These are phyloP conservation scores for Rhodophaea formosa DNA, from an alignment of 2,888 invertebrate species.

Conservation along the genomic window DNA sequence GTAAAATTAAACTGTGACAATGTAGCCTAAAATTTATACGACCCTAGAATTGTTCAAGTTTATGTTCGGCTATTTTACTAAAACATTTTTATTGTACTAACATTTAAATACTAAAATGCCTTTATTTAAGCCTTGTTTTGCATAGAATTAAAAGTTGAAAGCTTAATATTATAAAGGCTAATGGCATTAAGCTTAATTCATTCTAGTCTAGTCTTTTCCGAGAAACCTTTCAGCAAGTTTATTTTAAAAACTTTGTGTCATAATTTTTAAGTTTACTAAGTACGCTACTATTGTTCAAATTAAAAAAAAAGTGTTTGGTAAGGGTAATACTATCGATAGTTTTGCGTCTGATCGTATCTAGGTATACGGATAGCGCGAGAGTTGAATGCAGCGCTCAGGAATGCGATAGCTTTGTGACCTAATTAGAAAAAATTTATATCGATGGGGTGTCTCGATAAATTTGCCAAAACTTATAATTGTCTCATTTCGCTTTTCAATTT, in stretches of 20 bases:
- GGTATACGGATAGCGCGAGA: no score
- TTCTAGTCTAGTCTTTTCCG: neutral
- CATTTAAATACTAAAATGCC: neutral
- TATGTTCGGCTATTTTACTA: neutral
- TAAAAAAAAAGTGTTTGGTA: no score
- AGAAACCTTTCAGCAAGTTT: neutral
- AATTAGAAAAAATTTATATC: no score
- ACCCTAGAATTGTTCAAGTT: neutral
- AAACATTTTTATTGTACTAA: neutral
- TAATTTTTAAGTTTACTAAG: neutral
- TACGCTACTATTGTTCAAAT: no score
- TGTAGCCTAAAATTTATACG: neutral
- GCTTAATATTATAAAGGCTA: neutral
- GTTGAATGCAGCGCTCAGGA: no score
- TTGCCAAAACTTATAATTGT: no score
- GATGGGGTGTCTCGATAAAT: no score
- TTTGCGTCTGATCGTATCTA: no score
- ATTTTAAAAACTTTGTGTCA: neutral
- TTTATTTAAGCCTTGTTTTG: neutral
- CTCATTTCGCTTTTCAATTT: no score
- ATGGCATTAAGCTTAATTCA: neutral
- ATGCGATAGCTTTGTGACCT: no score
- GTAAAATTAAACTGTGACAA: neutral
- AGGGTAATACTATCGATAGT: no score
- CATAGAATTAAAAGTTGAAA: neutral